A percentile compares a stretch with the other conserved stretches of the same genome.
Conservation (phyloP, 2,797 vertebrate species). For the Cercopithecus neglectus region DNA sequence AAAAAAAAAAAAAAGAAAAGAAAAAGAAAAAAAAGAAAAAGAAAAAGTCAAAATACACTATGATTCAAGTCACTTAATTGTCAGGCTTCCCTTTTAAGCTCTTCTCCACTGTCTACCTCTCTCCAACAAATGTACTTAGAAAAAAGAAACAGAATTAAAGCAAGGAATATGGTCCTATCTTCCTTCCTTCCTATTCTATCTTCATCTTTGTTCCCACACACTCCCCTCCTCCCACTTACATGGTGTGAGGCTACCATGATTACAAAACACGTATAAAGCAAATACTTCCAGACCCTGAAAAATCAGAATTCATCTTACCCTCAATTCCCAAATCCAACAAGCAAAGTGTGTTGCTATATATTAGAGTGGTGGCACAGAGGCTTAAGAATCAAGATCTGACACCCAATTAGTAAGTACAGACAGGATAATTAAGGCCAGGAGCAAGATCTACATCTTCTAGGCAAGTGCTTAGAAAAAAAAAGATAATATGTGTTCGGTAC, state of each 20-base stretch:
- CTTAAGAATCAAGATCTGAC: background rate
- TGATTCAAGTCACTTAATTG: background rate
- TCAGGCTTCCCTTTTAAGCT: background rate
- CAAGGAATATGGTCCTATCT: background rate
- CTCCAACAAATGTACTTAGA: background rate
- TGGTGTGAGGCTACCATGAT: background rate
- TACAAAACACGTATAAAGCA: background rate
- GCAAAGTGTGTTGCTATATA: background rate
- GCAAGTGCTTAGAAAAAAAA: background rate
- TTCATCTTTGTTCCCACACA: background rate
- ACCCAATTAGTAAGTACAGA: background rate
- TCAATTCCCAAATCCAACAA: background rate
- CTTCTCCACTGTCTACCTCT: background rate
- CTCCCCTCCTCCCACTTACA: background rate
- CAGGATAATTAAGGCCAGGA: background rate
- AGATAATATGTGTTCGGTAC: background rate
- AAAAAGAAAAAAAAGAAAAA: too few species aligned
- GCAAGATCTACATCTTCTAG: background rate
- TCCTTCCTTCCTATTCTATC: background rate
- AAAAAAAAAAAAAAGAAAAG: too few species aligned
- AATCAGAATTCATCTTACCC: background rate
- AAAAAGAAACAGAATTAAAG: background rate
- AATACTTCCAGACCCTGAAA: background rate
- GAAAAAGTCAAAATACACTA: background rate
- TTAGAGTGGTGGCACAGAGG: background rate